These are phyloP conservation scores for Sphecodes monilicornis DNA, from an alignment of 2,888 invertebrate species.

Conservation along the genomic window DNA sequence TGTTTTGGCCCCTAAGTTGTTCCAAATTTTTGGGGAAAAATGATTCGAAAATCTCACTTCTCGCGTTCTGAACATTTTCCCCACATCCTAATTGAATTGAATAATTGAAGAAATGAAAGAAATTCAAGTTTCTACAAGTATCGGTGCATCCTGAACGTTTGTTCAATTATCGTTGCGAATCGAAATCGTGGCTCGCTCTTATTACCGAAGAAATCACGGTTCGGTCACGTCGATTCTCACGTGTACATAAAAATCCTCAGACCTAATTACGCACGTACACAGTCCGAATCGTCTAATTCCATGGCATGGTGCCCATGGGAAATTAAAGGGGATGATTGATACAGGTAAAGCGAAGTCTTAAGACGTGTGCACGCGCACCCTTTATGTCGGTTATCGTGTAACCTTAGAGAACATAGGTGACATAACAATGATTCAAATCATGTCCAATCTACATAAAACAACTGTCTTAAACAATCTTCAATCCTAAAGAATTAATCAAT, in stretches of 20 bases:
- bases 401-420: background rate
- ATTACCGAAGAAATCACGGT: conserved; percentile 50
- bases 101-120: background rate
- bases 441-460: too few relatives aligned
- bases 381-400: conserved; percentile 35
- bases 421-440: too few relatives aligned
- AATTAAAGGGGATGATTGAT: conserved; percentile 80
- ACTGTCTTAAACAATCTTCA: too few relatives aligned
- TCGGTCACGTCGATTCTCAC: conserved; percentile 53
- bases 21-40: background rate
- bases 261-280: conserved; percentile 69
- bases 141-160: background rate
- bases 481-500: too few relatives aligned
- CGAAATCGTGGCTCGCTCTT: background rate
- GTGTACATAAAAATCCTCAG: conserved; percentile 66
- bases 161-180: background rate
- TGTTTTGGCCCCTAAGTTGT: too few relatives aligned
- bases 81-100: background rate
- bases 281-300: conserved; percentile 74
- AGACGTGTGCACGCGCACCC: conserved; percentile 43
- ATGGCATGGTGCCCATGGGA: conserved; percentile 78
- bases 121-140: background rate
- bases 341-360: conserved; percentile 73
- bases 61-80: background rate
- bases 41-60: background rate